A percentile compares a stretch with the other conserved stretches of the same genome.
These are phyloP conservation scores for Henicopernis longicauda DNA, from an alignment of 2,113 vertebrate species.

Conservation along the genomic window DNA sequence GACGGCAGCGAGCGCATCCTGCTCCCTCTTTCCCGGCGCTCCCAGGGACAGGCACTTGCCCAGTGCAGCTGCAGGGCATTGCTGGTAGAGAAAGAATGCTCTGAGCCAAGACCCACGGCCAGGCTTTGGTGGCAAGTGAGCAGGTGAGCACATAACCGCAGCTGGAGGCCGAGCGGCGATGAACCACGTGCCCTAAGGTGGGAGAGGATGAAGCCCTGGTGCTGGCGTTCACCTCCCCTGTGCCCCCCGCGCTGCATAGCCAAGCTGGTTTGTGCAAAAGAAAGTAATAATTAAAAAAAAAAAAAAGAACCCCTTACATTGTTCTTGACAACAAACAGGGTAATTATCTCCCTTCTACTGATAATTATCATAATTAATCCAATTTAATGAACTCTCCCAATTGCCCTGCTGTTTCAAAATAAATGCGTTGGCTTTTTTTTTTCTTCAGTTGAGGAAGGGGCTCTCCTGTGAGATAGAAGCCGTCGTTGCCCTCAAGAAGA, in stretches of 20 bases:
- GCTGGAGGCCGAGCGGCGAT: accelerated
- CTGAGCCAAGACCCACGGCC: neutral
- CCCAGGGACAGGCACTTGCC: neutral
- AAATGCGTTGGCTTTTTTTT: neutral
- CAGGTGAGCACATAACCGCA: accelerated
- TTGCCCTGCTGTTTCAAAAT: neutral
- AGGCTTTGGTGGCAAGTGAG: neutral
- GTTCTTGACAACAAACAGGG: neutral
- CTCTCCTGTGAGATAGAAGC: neutral
- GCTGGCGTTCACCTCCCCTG: neutral
- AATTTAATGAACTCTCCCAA: slow-evolving; percentile 8
- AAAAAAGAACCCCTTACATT: neutral
- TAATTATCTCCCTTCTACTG: slow-evolving; percentile 11
- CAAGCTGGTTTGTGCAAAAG: neutral
- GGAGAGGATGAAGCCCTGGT: neutral
- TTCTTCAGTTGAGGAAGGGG: neutral
- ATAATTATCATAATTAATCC: slow-evolving; percentile 46
- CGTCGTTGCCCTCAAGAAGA: neutral
- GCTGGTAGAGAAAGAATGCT: neutral
- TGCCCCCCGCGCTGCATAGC: accelerated
- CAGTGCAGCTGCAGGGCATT: neutral
- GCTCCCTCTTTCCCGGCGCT: accelerated
- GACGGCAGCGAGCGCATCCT: accelerated
- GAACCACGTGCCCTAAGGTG: neutral
- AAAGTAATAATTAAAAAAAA: neutral